Evolutionary conservation across 1,140 invertebrate species (phyloP).

Genomic region (Pristionchus pacificus): DNA sequence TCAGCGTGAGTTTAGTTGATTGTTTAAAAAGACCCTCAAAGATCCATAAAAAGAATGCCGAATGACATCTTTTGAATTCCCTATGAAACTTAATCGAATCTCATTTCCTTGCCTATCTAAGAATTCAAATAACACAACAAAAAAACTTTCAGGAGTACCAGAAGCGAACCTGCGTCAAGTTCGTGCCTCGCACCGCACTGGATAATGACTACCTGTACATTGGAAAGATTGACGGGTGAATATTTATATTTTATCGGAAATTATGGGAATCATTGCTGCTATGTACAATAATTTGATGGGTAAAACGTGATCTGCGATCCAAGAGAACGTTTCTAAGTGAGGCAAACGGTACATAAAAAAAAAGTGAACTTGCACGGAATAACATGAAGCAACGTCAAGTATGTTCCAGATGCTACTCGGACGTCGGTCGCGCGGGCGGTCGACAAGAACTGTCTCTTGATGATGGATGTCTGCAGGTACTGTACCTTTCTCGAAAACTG

Average conservation of each 20-base stretch:
- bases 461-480: slow-evolving; percentile 51
- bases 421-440: slow-evolving; percentile 54
- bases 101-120: too few relatives aligned
- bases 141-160: slow-evolving; percentile 62
- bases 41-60: too few relatives aligned
- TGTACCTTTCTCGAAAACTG: too few relatives aligned
- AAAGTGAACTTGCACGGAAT: too few relatives aligned
- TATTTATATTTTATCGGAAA: too few relatives aligned
- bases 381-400: neutral
- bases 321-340: too few relatives aligned
- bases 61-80: too few relatives aligned
- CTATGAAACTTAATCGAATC: neutral
- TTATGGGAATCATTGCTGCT: slow-evolving; percentile 6
- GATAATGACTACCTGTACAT: slow-evolving; percentile 64
- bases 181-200: slow-evolving; percentile 61
- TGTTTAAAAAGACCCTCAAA: neutral
- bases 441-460: slow-evolving; percentile 55
- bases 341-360: neutral
- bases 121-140: too few relatives aligned
- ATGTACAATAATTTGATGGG: neutral
- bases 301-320: neutral
- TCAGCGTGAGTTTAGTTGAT: slow-evolving; percentile 36
- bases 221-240: slow-evolving; percentile 56
- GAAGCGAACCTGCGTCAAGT: slow-evolving; percentile 65
- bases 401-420: slow-evolving; percentile 51